phyloP scores from a whole-genome alignment of 1,140 invertebrate species.

The Sinonovacula constricta region DNA sequence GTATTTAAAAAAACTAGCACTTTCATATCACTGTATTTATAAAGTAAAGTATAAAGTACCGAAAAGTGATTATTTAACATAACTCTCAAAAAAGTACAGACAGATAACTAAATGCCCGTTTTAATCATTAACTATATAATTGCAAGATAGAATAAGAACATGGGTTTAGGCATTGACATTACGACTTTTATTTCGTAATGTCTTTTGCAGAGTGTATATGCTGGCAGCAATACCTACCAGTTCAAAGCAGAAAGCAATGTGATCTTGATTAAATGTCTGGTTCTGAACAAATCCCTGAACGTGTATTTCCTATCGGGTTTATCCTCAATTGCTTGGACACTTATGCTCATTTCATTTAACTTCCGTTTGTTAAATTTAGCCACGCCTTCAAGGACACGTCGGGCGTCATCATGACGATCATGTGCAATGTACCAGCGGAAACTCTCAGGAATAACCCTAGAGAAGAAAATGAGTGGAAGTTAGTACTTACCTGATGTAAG shows the following conservation, averaged over 20 bases:
- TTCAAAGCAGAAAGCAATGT: background rate
- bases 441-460: conserved; percentile 12
- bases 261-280: background rate
- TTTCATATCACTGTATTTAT: no score
- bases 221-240: conserved; percentile 21
- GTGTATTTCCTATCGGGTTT: conserved; percentile 3
- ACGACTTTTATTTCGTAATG: no score
- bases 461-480: conserved; percentile 1
- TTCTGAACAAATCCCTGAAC: conserved; percentile 3
- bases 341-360: background rate
- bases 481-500: no score
- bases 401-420: background rate
- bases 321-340: background rate
- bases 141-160: no score
- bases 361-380: conserved; percentile 12
- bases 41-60: no score
- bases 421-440: conserved; percentile 30
- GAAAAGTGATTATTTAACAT: no score
- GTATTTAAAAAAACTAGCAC: no score
- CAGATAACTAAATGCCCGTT: no score
- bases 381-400: background rate
- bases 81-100: no score
- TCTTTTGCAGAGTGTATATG: no score
- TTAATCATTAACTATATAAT: no score
- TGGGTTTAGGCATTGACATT: no score